Evolutionary conservation across 2,797 vertebrate species (phyloP), one percentile per base, ranked within the genome.

Genomic region (Leptodactylus fallax): DNA sequence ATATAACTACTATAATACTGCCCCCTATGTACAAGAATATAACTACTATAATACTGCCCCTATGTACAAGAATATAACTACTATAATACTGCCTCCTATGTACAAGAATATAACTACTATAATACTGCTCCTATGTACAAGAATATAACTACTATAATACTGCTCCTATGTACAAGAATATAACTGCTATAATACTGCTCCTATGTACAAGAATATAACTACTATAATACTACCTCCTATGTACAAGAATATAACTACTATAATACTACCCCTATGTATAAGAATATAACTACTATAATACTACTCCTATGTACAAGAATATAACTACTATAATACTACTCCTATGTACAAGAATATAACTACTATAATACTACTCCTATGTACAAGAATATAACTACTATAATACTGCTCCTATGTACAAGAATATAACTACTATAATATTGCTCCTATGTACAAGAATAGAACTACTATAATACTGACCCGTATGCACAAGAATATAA

Each of bases 271-370:
- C 67, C 67, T 27, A 71, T 71, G 23, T 71, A 71, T 27, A 71
- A 45, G 67, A 71, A 71, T 71, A 71, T 71, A 71, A 45, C 67
- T 71, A 71, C 25, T 71, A 71, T 71, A 71, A 71, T 45, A 71
- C 67, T 71, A 27, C 67, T 4, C 21, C 13, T 36, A 45, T 67
- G 16, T 67, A 71, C 25, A 71, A 71, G 67, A 36, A 71, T 36
- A 71, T 36, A 36, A 71, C 67, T 67, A 67, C 63, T 67, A 71
- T 71, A 71, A 71, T 71, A 71, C 67, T 71, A 27, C 67, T 9
- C 67, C 67, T 45, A 71, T 71, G 13, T 71, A 36, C 67, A 71
- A 45, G 67, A 45, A 71, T 71, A 71, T 69, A 36, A 71, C 67
- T 71, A 71, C 67, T 71, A 71, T 71, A 71, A 71, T 71, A 71